Evolutionary conservation across 2,888 invertebrate genomes (phyloP).

Genomic region (Bembecia ichneumoniformis): DNA sequence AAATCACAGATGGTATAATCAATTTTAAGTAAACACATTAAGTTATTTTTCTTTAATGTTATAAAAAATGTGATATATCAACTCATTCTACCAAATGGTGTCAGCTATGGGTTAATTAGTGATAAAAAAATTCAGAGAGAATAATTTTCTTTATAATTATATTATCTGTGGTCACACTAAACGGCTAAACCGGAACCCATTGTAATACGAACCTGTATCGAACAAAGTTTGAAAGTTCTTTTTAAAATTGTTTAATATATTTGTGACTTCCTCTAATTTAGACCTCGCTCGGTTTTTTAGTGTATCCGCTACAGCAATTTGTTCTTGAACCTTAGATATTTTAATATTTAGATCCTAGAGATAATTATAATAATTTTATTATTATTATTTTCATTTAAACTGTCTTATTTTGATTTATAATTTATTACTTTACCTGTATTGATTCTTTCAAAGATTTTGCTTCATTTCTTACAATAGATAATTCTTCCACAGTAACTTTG

Average conservation of each 20-base stretch:
- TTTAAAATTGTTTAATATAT: conserved; percentile 27
- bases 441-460: conserved; percentile 29
- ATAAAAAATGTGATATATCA: no score
- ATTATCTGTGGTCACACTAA: no score
- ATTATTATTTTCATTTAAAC: no score
- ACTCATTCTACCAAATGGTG: no score
- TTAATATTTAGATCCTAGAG: conserved; percentile 33
- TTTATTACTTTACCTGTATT: conserved; percentile 29
- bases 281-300: conserved; percentile 39
- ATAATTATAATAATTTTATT: not conserved
- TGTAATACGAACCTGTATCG: conserved; percentile 29
- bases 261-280: conserved; percentile 31
- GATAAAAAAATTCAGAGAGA: no score
- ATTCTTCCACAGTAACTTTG: conserved; percentile 23
- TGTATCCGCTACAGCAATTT: conserved; percentile 41
- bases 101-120: no score
- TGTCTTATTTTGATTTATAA: not conserved
- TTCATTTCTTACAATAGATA: conserved; percentile 28
- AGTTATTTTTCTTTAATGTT: no score
- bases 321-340: conserved; percentile 30
- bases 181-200: no score
- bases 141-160: no score
- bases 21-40: no score
- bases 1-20: no score
- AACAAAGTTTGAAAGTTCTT: conserved; percentile 32